Base-by-base conservation (phyloP, 1,140 invertebrate genomes). In the Drosophila repleta region DNA sequence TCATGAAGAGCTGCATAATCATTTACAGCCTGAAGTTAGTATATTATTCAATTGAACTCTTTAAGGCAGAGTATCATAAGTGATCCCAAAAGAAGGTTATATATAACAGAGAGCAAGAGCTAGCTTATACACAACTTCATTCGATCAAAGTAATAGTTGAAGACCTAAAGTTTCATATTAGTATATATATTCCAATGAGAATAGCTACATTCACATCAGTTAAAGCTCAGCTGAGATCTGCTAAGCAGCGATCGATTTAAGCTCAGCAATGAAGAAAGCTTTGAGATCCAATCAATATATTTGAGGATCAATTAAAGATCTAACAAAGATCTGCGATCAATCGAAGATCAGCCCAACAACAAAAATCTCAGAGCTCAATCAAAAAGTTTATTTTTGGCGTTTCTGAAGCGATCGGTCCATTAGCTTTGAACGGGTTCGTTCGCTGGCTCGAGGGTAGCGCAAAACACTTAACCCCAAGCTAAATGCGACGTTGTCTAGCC, bases 401-500 rank as follows among this genome's bases (percentile, higher is more conserved):
- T 29, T 29, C 8, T 7, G 17, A 11, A n/a, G 10, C n/a, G 13
- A 18, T 45, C 21, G 11, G 11, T 57, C 55, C 55, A 57, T 57
- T 58, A 52, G 61, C 46, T 48, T 21, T 11, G 17, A 17, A 21
- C n/a, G 39, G 53, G 20, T 7, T 10, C 11, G 51, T 26, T 51
- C 8, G 13, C 43, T 13, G 18, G n/a, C n/a, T n/a, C 52, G 24
- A 35, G 37, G 17, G 32, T 13, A 21, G 32, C 46, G 64, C 62
- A 76, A 76, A 68, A 57, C 70, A 73, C 70, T 81, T 82, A 62
- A 43, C 69, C 49, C 68, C 41, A 43, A 74, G 63, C 63, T 72
- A 66, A 65, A 65, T 65, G 41, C 61, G 56, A 71, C 61, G 58
- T 73, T 73, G 70, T 76, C 69, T 73, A 62, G 69, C 70, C 81